Conservation (phyloP, 2,888 invertebrate genomes). For the Hemaris fuciformis region DNA sequence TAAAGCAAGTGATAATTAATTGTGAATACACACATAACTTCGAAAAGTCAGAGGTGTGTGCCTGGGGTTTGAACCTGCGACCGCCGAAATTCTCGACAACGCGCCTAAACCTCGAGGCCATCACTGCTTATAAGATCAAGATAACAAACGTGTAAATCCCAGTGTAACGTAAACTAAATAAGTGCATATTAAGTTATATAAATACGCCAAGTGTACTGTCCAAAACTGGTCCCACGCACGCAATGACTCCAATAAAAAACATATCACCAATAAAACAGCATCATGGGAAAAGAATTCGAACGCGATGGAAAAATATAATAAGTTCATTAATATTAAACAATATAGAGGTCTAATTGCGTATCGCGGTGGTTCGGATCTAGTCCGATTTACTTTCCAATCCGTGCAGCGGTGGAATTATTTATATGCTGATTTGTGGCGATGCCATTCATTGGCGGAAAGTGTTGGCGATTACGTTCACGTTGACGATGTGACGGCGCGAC, state of each 20-base stretch:
- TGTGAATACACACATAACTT: no score
- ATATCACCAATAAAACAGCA: not conserved
- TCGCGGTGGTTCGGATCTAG: slow-evolving; percentile 22
- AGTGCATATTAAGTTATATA: not conserved
- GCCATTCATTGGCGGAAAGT: slow-evolving; percentile 60
- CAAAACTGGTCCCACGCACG: not conserved
- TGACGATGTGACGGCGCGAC: slow-evolving; percentile 51
- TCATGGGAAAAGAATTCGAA: not conserved
- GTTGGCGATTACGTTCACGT: slow-evolving; percentile 51
- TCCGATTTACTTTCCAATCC: slow-evolving; percentile 16
- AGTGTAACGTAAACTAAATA: not conserved
- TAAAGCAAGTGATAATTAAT: no score
- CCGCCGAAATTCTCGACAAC: no score
- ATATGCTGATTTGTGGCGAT: slow-evolving; percentile 43
- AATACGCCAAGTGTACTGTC: not conserved
- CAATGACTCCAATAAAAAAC: not conserved
- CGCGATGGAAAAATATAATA: not conserved
- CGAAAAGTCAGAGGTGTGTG: no score
- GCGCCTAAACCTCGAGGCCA: no score
- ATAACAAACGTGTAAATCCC: not conserved
- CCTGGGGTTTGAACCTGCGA: no score
- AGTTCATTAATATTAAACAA: slow-evolving; percentile 10
- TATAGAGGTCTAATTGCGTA: slow-evolving; percentile 31
- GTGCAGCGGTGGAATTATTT: slow-evolving; percentile 13
- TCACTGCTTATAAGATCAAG: no score